Evolutionary conservation across 2,797 vertebrate species (phyloP).

Genomic region (Buceros bicornis): DNA sequence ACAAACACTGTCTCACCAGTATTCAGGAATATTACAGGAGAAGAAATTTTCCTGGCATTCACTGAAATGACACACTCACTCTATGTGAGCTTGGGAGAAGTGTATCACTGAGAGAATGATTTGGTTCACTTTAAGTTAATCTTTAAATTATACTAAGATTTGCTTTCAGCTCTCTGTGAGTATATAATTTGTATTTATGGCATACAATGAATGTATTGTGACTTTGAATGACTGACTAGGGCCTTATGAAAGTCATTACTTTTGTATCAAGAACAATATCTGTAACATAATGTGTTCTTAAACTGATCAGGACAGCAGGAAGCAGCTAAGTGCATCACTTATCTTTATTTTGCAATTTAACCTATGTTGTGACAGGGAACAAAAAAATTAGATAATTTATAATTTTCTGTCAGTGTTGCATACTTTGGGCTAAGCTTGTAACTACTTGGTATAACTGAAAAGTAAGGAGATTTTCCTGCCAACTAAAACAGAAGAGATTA

Average conservation of each 20-base stretch:
- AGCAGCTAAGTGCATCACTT: slow-evolving; percentile 74
- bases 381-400: slow-evolving; percentile 69
- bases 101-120: slow-evolving; percentile 61
- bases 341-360: slow-evolving; percentile 79
- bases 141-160: slow-evolving; percentile 74
- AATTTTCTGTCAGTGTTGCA: slow-evolving; percentile 51
- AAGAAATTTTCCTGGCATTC: slow-evolving; percentile 73
- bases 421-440: slow-evolving; percentile 57
- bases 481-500: slow-evolving; percentile 52
- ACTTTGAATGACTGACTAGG: slow-evolving; percentile 73
- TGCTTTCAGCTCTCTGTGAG: slow-evolving; percentile 52
- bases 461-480: slow-evolving; percentile 13
- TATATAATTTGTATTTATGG: slow-evolving; percentile 58
- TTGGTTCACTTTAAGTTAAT: slow-evolving; percentile 74
- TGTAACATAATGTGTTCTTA: slow-evolving; percentile 68
- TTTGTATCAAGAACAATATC: slow-evolving; percentile 52
- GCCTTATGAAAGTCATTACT: slow-evolving; percentile 72
- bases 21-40: slow-evolving; percentile 67
- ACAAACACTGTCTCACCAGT: slow-evolving; percentile 52
- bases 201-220: slow-evolving; percentile 26
- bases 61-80: slow-evolving; percentile 67
- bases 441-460: slow-evolving; percentile 50
- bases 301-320: slow-evolving; percentile 74
- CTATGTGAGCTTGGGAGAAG: slow-evolving; percentile 69
- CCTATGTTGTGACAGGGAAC: slow-evolving; percentile 64